Evolutionary conservation across 2,888 invertebrate genomes (phyloP).

Genomic region (Trissolcus japonicus): DNA sequence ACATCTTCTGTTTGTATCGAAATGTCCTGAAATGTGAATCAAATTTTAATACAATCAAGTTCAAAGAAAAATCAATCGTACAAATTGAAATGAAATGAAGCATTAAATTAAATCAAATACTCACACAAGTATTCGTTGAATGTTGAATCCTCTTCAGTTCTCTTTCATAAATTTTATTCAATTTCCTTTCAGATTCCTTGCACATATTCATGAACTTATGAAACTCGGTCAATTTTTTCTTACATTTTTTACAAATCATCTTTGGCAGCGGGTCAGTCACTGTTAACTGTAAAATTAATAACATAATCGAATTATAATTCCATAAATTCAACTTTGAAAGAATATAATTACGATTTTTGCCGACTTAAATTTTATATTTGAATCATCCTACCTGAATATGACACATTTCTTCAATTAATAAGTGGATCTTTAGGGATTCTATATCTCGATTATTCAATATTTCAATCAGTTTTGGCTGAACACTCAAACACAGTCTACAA

Average conservation of each 20-base stretch:
- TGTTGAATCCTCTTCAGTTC: slow-evolving; percentile 1
- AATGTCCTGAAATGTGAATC: too few relatives aligned
- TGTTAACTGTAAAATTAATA: background rate
- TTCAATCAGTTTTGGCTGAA: background rate
- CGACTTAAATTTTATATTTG: too few relatives aligned
- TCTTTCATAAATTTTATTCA: slow-evolving; percentile 27
- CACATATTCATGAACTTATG: slow-evolving; percentile 38
- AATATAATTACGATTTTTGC: too few relatives aligned
- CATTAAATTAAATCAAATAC: background rate
- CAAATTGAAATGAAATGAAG: too few relatives aligned
- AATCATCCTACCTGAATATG: background rate
- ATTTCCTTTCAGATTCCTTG: slow-evolving; percentile 34
- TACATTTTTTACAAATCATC: background rate
- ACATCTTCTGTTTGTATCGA: too few relatives aligned
- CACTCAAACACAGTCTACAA: slow-evolving; percentile 2
- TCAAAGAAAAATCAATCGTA: too few relatives aligned
- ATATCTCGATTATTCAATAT: background rate
- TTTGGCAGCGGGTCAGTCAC: background rate
- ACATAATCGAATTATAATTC: background rate
- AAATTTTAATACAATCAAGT: too few relatives aligned
- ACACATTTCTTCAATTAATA: slow-evolving; percentile 2
- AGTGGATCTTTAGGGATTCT: background rate
- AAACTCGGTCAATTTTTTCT: background rate
- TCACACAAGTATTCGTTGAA: background rate
- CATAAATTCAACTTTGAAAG: too few relatives aligned